Percentiles rank a stretch among this genome's conserved stretches.
phyloP scores from a whole-genome alignment of 2,888 invertebrate genomes.

The Apamea crenata region DNA sequence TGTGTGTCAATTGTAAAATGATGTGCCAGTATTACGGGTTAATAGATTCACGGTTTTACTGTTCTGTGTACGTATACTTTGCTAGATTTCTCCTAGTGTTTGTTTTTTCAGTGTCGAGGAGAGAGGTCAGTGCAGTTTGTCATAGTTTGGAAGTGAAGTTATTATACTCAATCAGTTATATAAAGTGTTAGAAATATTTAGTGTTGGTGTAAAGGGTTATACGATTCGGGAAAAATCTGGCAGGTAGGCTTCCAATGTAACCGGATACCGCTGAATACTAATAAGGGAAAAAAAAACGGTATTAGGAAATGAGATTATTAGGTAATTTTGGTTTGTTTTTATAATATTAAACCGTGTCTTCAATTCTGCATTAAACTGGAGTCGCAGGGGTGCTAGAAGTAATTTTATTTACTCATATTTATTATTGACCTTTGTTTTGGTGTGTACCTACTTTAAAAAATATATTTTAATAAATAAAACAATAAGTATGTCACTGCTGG shows the following conservation, averaged over 20 bases:
- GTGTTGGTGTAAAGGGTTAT: not conserved
- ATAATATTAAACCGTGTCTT: not conserved
- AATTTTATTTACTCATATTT: not conserved
- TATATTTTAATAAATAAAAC: not conserved
- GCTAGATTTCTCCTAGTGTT: not conserved
- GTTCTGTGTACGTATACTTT: not conserved
- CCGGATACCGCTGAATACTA: not conserved
- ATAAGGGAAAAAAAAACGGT: not conserved
- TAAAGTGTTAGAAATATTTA: not conserved
- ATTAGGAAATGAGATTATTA: not conserved
- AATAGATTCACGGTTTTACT: conserved; percentile 1
- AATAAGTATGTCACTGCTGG: not conserved
- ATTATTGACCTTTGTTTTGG: not conserved
- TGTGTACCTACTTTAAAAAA: not conserved
- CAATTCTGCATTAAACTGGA: not conserved
- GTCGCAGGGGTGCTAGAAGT: not conserved
- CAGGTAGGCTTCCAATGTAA: not conserved
- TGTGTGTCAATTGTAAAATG: conserved; percentile 46
- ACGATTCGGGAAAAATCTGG: not conserved
- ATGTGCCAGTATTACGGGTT: conserved; percentile 22
- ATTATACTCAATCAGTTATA: too few relatives aligned
- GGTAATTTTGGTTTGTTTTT: not conserved
- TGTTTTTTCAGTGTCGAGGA: not conserved
- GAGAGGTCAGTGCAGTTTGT: not conserved
- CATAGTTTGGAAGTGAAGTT: not conserved